Evolutionary conservation across 2,888 invertebrate genomes (phyloP), one percentile per base, ranked within the genome.

Genomic region (Autographa pulchrina): DNA sequence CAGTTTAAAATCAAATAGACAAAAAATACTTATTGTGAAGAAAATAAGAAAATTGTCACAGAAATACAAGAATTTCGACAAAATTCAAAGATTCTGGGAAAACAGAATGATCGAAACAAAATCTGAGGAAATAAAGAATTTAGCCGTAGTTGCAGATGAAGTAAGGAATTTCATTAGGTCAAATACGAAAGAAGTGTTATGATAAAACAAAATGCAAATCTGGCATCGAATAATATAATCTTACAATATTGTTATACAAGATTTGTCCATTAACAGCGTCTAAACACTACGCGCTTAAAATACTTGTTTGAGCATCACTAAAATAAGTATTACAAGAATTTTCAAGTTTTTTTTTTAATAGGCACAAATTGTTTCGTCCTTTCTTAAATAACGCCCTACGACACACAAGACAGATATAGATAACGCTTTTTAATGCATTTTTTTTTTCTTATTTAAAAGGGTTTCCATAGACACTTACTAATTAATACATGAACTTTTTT

Each of bases 381-480:
- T 83, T 83, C 83, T 88, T 89, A 89, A 85, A 88, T 87, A 90
- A 89, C 89, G 89, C 85, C 87, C 93, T 93, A 93, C 92, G 86
- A 93, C 92, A 93, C 92, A 94, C 92, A 92, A 90, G 91, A 93
- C 89, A 91, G 86, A 88, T 90, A 92, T 91, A 92, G 88, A 91
- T 91, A 92, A 91, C 89, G 90, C 88, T 89, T 92, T 90, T 88
- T 90, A 90, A 92, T 90, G 92, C 88, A 89, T 89, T 90, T 91
- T 85, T 88, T 90, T 82, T 84, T 87, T 91, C 88, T 38, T 38
- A 38, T 89, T 90, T 90, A 90, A 90, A 91, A 92, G 89, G 89
- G 89, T 94, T 93, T 91, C 38, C 92, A 88, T 95, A 95, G 95
- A 96, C 95, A 95, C 94, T 92, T 91, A 94, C 91, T 94, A 93